Base-by-base conservation (phyloP, 2,888 invertebrate species). In the Falcaria lacertinaria region DNA sequence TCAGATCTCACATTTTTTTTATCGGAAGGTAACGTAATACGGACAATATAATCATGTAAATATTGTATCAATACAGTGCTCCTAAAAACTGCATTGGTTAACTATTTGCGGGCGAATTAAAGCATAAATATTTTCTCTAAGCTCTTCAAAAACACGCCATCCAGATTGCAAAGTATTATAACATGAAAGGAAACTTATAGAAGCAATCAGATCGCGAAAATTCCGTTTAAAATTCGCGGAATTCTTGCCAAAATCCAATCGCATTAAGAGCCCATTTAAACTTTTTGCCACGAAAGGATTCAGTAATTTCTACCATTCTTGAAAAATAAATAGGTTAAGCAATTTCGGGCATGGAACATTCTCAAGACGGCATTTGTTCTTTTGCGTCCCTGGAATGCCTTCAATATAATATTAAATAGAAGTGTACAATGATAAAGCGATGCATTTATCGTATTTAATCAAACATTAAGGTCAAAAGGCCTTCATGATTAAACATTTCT, bases 181-280 rank as follows among this genome's bases (percentile, higher is more conserved):
- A 79, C 74, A 77, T 79, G 71, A 74, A 83, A 74, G 69, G 71
- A 74, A 82, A 82, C 77, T 80, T 86, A 86, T 87, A 79, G 85
- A 77, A 84, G 80, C 80, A 82, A 81, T 82, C 78, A 80, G 83
- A 86, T 84, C 80, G 81, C 76, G 70, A 74, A 73, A 72, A 85
- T 84, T 83, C 82, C 85, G 75, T 75, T 81, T 69, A 80, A 83
- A 79, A 85, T 86, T 82, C 80, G 76, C 77, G 64, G 64, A 80
- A 84, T 86, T 83, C 82, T 80, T 83, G 69, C 69, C 64, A 64
- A 72, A 77, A 80, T 81, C 78, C 79, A 83, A 84, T 85, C 80
- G 80, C 74, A 84, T 86, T 85, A 85, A 76, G 76, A 71, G 72
- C 67, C 79, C 75, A 81, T 84, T 88, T 80, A 77, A 86, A 82